Percentiles rank a stretch among this genome's conserved stretches.
phyloP scores from a whole-genome alignment of 2,888 invertebrate genomes.

The Griposia aprilina region DNA sequence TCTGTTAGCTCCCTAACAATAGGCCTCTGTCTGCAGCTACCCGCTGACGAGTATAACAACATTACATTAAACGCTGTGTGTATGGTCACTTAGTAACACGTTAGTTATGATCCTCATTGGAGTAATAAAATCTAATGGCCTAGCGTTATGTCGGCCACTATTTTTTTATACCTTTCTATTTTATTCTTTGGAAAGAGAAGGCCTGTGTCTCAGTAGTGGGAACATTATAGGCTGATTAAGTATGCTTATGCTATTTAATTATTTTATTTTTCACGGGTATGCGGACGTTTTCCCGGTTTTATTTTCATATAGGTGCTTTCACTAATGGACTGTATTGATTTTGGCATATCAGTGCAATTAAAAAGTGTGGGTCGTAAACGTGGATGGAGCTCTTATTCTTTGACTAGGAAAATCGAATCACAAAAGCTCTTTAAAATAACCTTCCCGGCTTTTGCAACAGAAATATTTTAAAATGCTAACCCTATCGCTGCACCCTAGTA shows the following conservation, averaged over 20 bases:
- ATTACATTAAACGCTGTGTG: slow-evolving; percentile 25
- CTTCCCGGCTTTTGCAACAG: background rate
- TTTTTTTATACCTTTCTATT: slow-evolving; percentile 34
- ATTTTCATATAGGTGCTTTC: slow-evolving; percentile 30
- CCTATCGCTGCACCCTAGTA: background rate
- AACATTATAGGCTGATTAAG: too few species aligned
- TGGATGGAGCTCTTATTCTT: background rate
- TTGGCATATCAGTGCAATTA: background rate
- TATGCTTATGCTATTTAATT: slow-evolving; percentile 29
- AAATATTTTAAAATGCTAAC: background rate
- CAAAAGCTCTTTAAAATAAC: too few species aligned
- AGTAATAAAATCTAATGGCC: slow-evolving; percentile 51
- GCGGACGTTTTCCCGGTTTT: slow-evolving; percentile 10
- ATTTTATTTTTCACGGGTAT: slow-evolving; percentile 32
- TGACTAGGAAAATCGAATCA: background rate
- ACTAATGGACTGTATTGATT: slow-evolving; percentile 43
- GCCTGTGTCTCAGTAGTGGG: too few species aligned
- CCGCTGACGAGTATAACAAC: slow-evolving; percentile 12
- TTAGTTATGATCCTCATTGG: slow-evolving; percentile 40
- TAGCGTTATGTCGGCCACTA: slow-evolving; percentile 13
- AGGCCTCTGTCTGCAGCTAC: background rate
- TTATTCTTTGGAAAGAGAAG: slow-evolving; percentile 28
- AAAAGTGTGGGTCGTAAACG: background rate
- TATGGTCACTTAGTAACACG: slow-evolving; percentile 41
- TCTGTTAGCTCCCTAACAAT: slow-evolving; percentile 18